A percentile compares a stretch with the other conserved stretches of the same genome.
phyloP scores from a whole-genome alignment of 1,140 invertebrate species.

The Carposina sasakii region DNA sequence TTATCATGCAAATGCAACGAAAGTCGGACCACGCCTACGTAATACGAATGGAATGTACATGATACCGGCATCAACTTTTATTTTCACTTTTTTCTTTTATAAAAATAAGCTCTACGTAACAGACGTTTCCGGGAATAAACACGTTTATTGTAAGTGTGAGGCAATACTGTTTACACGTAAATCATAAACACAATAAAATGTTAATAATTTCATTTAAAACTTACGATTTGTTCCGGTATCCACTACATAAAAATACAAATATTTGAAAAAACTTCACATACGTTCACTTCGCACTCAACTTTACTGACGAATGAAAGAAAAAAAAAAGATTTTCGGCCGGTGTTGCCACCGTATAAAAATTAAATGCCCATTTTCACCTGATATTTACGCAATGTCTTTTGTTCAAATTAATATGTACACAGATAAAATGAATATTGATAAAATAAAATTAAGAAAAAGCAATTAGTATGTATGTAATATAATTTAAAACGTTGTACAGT shows the following conservation, averaged over 20 bases:
- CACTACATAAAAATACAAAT: constrained; percentile 62
- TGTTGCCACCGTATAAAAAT: constrained; percentile 36
- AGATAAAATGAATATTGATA: background rate
- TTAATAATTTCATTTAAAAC: constrained; percentile 50
- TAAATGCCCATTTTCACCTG: constrained; percentile 10
- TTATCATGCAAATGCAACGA: constrained; percentile 26
- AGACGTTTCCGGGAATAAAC: constrained; percentile 50
- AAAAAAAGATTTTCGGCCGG: constrained; percentile 21
- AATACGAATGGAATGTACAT: constrained; percentile 62
- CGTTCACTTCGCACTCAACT: constrained; percentile 61
- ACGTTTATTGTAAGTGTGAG: constrained; percentile 18
- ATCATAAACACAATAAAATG: constrained; percentile 18
- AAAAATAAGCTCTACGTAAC: constrained; percentile 41
- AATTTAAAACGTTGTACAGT: background rate
- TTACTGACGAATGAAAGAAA: constrained; percentile 60
- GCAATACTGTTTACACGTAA: constrained; percentile 8
- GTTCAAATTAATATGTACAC: background rate
- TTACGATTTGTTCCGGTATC: constrained; percentile 45
- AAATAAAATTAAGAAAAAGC: background rate
- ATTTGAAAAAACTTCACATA: constrained; percentile 49
- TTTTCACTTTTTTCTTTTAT: constrained; percentile 52
- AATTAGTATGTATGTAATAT: background rate
- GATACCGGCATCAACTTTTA: constrained; percentile 51
- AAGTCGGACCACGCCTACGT: constrained; percentile 41
- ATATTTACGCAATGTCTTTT: background rate